Conservation (phyloP, 2,888 invertebrate species). For the Drosophila paranaensis region DNA sequence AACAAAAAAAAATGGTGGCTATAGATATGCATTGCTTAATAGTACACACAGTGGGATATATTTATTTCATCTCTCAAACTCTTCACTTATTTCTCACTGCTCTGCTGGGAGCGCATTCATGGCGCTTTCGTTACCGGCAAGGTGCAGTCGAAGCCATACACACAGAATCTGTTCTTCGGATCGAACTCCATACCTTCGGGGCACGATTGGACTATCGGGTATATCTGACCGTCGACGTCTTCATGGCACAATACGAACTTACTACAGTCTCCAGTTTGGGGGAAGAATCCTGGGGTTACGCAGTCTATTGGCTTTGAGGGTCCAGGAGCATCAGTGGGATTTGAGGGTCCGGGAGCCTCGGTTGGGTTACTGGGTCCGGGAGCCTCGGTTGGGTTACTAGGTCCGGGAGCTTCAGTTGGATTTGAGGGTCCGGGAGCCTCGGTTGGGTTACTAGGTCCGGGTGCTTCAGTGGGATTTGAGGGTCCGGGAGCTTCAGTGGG, state of each 20-base stretch:
- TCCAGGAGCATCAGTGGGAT: background rate
- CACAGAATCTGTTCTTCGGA: constrained; percentile 55
- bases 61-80: constrained; percentile 27
- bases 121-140: background rate
- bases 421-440: background rate
- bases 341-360: background rate
- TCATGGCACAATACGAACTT: constrained; percentile 61
- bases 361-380: background rate
- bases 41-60: constrained; percentile 19
- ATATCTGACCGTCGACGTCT: constrained; percentile 1
- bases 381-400: background rate
- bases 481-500: background rate
- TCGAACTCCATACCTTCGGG: constrained; percentile 64
- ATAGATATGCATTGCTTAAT: constrained; percentile 27
- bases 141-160: constrained; percentile 45
- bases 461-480: background rate
- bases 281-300: constrained; percentile 64
- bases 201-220: constrained; percentile 42
- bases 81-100: background rate
- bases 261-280: constrained; percentile 51
- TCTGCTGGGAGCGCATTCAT: background rate
- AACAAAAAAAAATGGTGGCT: constrained; percentile 23
- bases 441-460: background rate
- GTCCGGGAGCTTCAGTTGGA: background rate
- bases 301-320: constrained; percentile 41